Base-by-base conservation (phyloP, 2,113 vertebrate species). In the Otocyon megalotis region DNA sequence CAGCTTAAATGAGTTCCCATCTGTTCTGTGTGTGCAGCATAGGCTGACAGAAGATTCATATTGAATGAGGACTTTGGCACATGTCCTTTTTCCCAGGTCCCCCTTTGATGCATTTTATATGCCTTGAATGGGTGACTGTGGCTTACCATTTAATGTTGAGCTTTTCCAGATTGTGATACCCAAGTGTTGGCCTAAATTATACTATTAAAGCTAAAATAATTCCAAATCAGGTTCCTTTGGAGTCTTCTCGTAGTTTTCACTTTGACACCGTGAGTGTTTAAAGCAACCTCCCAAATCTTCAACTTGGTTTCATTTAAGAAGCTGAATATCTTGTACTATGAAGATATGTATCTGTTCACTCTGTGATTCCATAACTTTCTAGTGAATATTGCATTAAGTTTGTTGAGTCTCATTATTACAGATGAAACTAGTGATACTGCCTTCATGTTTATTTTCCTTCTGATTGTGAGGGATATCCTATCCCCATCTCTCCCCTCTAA, bases 331-430 rank as follows among this genome's bases (percentile, higher is more conserved):
- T 96, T 89, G 17, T 50, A 90, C 79, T 96, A 28, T 82, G 72
- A 96, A 97, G 97, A 60, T 98, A 88, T 94, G 67, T 62, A 96
- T 81, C 60, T 98, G 69, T 93, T 93, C 60, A 17, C 62, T 95
- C 89, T 95, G 35, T 92, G 94, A 94, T 97, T 97, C 77, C 83
- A 16, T 83, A 71, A 26, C 43, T 97, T 97, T 48, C 93, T 97
- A 67, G 37, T 98, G 91, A 98, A 98, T 98, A 97, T 98, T 98
- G 72, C 56, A 97, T 97, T 91, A 90, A 88, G 53, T 32, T 97
- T 97, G 93, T 93, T 62, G 17, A 94, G 58, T 19, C 19, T 94
- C 11, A 37, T 90, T 30, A 90, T 97, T 96, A 28, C 82, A 60
- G 53, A 87, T 92, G 86, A 97, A 86, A 86, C 0, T 65, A 90